Evolutionary conservation across 2,113 vertebrate genomes (phyloP).

Genomic region (Hylia prasina): DNA sequence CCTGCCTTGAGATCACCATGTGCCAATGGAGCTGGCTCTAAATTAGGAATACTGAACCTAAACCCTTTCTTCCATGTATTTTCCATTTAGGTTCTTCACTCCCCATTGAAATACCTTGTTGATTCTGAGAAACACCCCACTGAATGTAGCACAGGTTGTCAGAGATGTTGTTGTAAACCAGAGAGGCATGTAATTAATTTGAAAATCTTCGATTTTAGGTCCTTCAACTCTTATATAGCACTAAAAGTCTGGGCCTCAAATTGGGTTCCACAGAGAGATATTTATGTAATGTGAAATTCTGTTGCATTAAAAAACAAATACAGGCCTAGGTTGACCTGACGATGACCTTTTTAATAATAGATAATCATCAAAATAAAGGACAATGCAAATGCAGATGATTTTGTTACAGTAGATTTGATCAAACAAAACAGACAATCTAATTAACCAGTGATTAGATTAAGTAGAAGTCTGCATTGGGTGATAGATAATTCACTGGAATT

Average conservation of each 20-base stretch:
- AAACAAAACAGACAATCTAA: conserved; percentile 71
- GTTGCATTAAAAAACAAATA: neutral
- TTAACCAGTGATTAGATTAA: conserved; percentile 70
- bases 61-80: neutral
- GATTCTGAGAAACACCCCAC: neutral
- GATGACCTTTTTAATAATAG: conserved; percentile 46
- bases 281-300: neutral
- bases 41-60: neutral
- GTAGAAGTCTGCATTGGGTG: conserved; percentile 60
- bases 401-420: conserved; percentile 64
- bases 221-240: no score
- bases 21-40: neutral
- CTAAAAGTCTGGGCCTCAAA: neutral
- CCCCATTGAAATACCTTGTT: neutral
- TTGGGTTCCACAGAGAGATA: neutral
- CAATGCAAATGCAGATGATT: conserved; percentile 61
- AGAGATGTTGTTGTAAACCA: neutral
- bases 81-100: neutral
- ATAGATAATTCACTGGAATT: conserved; percentile 65
- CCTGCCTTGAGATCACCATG: neutral
- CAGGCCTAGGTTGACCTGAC: neutral
- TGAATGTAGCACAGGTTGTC: neutral
- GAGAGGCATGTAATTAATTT: neutral
- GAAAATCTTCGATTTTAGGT: neutral
- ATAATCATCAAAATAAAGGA: conserved; percentile 56